These are phyloP conservation scores for Calephelis nemesis DNA, from an alignment of 1,140 invertebrate genomes.

Conservation along the genomic window DNA sequence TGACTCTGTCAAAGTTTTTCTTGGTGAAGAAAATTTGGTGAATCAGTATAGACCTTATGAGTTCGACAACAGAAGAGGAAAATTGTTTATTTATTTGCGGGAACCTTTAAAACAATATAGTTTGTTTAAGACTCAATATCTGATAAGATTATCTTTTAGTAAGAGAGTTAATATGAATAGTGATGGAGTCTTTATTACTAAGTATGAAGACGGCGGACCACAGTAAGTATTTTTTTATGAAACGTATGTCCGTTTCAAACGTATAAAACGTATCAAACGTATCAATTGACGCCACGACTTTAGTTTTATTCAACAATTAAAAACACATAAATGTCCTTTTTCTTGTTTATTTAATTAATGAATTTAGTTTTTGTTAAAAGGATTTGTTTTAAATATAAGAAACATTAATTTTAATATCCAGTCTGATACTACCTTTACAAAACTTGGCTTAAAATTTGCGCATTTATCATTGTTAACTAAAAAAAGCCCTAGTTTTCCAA, in stretches of 20 bases:
- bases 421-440: no score
- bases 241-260: no score
- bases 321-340: no score
- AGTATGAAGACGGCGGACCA: conserved; percentile 41
- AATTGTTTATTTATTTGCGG: conserved; percentile 58
- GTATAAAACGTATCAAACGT: no score
- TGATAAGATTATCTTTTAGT: conserved; percentile 53
- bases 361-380: no score
- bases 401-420: no score
- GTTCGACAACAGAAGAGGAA: conserved; percentile 49
- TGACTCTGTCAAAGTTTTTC: conserved; percentile 49
- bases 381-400: conserved; percentile 2
- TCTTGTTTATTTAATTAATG: no score
- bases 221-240: conserved; percentile 44
- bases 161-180: conserved; percentile 47
- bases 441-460: no score
- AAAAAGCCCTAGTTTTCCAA: no score
- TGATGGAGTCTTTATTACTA: conserved; percentile 52
- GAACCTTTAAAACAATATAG: conserved; percentile 56
- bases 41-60: conserved; percentile 52
- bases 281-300: no score
- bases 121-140: conserved; percentile 46
- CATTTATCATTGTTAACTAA: no score
- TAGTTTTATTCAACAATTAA: no score
- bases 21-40: conserved; percentile 49